Percentiles rank a stretch among this genome's conserved stretches.
phyloP scores from a whole-genome alignment of 2,888 invertebrate species.

The Adineta ricciae region DNA sequence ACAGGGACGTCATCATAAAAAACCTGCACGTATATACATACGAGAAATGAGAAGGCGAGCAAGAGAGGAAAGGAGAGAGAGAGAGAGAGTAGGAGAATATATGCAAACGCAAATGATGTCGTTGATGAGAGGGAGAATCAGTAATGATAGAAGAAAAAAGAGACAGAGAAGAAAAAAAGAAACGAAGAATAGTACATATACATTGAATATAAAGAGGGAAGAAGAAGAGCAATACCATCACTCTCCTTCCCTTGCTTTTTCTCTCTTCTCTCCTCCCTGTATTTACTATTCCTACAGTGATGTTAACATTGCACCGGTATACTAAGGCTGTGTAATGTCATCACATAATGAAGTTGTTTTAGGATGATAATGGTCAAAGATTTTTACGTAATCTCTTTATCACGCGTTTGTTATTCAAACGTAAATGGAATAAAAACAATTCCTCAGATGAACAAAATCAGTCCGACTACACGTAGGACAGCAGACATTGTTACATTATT shows the following conservation, averaged over 20 bases:
- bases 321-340: not conserved
- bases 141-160: not conserved
- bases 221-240: not conserved
- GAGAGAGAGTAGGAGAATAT: not conserved
- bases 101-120: not conserved
- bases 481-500: too few species aligned
- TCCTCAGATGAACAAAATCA: not conserved
- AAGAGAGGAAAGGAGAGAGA: not conserved
- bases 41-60: not conserved
- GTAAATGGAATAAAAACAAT: not conserved
- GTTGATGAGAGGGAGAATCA: not conserved
- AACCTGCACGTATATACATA: not conserved
- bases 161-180: not conserved
- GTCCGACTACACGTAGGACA: not conserved
- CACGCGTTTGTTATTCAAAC: not conserved
- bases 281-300: not conserved
- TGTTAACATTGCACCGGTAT: not conserved
- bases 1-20: constrained; percentile 5
- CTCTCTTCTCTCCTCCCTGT: not conserved
- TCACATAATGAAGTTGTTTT: not conserved
- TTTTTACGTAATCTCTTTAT: not conserved
- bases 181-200: not conserved
- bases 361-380: not conserved
- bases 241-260: not conserved
- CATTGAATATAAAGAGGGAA: not conserved